Evolutionary conservation across 1,140 invertebrate genomes (phyloP).

Genomic region (Temnothorax nylanderi): DNA sequence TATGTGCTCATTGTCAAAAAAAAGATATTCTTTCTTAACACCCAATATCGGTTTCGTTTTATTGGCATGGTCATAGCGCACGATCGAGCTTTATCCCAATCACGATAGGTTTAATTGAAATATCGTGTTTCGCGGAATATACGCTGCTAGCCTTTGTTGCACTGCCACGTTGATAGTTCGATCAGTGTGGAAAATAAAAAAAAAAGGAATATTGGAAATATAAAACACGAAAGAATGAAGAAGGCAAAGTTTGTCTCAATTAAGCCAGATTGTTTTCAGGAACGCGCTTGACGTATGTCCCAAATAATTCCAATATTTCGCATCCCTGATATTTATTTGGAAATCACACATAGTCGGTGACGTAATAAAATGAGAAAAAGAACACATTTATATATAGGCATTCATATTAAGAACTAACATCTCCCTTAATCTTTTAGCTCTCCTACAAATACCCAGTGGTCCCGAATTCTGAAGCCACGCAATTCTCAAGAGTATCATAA

Average conservation of each 20-base stretch:
- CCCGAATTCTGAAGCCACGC: conserved; percentile 34
- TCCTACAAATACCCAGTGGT: conserved; percentile 24
- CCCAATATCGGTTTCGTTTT: conserved; percentile 62
- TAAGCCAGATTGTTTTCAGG: conserved; percentile 10
- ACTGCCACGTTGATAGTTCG: conserved; percentile 24
- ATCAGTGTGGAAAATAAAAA: conserved; percentile 56
- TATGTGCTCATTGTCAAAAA: conserved; percentile 12
- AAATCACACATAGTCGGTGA: background rate
- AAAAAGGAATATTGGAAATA: conserved; percentile 34
- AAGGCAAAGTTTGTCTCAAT: conserved; percentile 60
- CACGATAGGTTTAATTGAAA: conserved; percentile 70
- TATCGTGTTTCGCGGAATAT: conserved; percentile 65
- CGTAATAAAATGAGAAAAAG: conserved; percentile 16
- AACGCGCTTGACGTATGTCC: background rate
- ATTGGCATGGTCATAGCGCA: conserved; percentile 42
- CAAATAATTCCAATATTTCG: conserved; percentile 26
- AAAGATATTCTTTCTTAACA: conserved; percentile 48
- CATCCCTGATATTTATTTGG: conserved; percentile 12
- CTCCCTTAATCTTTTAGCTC: conserved; percentile 29
- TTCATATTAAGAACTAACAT: conserved; percentile 20
- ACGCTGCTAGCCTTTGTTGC: conserved; percentile 54
- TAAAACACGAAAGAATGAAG: conserved; percentile 43
- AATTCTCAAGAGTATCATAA: conserved; percentile 60
- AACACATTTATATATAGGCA: background rate
- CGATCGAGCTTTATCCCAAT: conserved; percentile 46